phyloP scores from a whole-genome alignment of 2,113 vertebrate genomes.

The Erpornis zantholeuca region DNA sequence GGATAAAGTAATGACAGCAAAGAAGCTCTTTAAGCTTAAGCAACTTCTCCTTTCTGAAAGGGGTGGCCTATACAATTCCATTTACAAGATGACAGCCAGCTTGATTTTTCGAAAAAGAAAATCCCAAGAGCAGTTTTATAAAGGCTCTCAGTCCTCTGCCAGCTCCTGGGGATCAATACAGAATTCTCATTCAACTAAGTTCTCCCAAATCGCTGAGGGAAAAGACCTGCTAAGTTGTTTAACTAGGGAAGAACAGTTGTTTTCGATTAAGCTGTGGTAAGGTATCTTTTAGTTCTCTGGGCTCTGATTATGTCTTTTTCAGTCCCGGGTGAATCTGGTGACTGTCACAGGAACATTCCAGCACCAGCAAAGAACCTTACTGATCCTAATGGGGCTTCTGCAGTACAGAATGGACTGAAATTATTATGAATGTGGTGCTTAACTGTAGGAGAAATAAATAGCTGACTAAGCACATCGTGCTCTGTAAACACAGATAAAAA shows the following conservation, averaged over 20 bases:
- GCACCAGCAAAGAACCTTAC: neutral
- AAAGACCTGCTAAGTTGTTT: neutral
- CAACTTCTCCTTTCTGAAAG: neutral
- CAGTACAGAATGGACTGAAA: neutral
- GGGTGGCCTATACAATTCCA: neutral
- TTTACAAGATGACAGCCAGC: neutral
- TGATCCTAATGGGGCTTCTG: neutral
- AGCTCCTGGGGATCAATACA: neutral
- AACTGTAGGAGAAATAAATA: neutral
- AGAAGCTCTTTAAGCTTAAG: neutral
- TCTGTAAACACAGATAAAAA: neutral
- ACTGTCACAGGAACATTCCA: neutral
- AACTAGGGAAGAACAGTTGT: neutral
- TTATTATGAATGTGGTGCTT: neutral
- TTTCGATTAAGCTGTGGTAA: neutral
- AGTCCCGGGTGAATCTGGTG: neutral
- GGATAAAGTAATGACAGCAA: neutral
- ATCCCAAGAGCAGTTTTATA: neutral
- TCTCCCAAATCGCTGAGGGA: neutral
- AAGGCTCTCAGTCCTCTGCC: neutral
- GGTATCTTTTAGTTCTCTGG: neutral
- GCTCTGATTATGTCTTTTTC: neutral
- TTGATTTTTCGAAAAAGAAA: neutral
- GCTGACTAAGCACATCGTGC: neutral
- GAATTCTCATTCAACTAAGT: neutral